phyloP scores from a whole-genome alignment of 2,888 invertebrate species.

The Aricia artaxerxes region DNA sequence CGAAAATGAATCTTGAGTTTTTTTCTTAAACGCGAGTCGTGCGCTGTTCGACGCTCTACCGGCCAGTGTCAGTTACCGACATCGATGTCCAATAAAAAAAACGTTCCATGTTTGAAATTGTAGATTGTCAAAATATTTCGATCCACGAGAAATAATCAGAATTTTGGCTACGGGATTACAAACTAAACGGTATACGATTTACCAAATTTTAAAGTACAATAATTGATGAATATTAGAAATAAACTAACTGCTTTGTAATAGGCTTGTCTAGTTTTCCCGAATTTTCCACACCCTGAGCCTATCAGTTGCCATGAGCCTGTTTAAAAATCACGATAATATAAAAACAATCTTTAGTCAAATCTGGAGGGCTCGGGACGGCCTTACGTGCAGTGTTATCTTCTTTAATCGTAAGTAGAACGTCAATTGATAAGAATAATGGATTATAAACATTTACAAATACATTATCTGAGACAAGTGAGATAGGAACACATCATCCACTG shows the following conservation, averaged over 20 bases:
- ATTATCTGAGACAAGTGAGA: slow-evolving; percentile 1
- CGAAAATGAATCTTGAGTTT: slow-evolving; percentile 75
- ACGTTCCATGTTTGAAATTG: background rate
- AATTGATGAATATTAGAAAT: background rate
- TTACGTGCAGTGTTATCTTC: slow-evolving; percentile 14
- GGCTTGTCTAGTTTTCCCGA: background rate
- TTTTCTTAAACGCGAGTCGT: slow-evolving; percentile 58
- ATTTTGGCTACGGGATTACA: background rate
- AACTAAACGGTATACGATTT: background rate
- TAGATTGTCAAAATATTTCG: background rate
- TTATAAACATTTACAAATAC: slow-evolving; percentile 22
- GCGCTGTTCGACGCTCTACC: slow-evolving; percentile 64
- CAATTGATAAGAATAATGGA: slow-evolving; percentile 25
- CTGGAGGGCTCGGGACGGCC: background rate
- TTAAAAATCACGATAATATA: slow-evolving; percentile 15
- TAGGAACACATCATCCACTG: slow-evolving; percentile 15
- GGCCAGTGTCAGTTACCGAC: slow-evolving; percentile 67
- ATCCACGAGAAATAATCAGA: background rate
- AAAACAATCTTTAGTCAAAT: slow-evolving; percentile 13
- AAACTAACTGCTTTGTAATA: background rate
- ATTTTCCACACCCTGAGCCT: background rate
- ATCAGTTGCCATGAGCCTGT: slow-evolving; percentile 10
- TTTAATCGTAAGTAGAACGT: slow-evolving; percentile 24
- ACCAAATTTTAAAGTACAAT: background rate
- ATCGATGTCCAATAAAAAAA: slow-evolving; percentile 6